Evolutionary conservation across 2,888 invertebrate genomes (phyloP), one percentile per base, ranked within the genome.

Genomic region (Agrilus cyanescens): DNA sequence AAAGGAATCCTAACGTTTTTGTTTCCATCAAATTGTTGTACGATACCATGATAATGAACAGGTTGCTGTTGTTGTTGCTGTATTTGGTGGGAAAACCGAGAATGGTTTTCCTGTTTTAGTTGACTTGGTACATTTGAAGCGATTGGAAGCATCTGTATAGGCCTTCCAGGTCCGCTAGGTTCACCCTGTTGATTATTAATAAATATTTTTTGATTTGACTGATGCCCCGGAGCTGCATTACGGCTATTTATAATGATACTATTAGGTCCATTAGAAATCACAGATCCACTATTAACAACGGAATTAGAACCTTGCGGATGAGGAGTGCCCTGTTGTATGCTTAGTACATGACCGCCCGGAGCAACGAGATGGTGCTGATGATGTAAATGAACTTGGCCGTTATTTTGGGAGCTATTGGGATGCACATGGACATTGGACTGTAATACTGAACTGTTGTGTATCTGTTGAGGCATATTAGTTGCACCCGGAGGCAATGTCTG

Each of bases 301-400:
- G 50, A 47, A 36, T 50, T 42, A 15, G 46, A 43, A 7, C 49
- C 48, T n/a, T 46, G 38, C 14, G 43, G 42, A 38, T 42, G 42
- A 33, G 47, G 45, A 14, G 57, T 65, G 25, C 72, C 71, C 10
- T 6, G 25, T 54, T 76, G 75, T 7, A 76, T 69, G 31, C 74
- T 75, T 43, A 77, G 74, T 38, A 77, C 68, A 60, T 76, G 76
- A 34, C 76, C 76, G 49, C 75, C 75, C 1, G 74, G 72, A 8
- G 74, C 74, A 44, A 76, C 59, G 31, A 76, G 58, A 46, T 67
- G 66, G 43, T 63, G 64, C 20, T 61, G 55, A 10, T 25, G 25
- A 20, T 58, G 58, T 20, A 59, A 44, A 46, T 60, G 58, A 33
- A 53, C 44, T 32, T 47, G 47, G 32, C 40, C 37, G 18, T 40